A percentile compares a stretch with the other conserved stretches of the same genome.
These are phyloP conservation scores for Brachypalpus laphriformis DNA, from an alignment of 2,888 invertebrate species.

Conservation along the genomic window DNA sequence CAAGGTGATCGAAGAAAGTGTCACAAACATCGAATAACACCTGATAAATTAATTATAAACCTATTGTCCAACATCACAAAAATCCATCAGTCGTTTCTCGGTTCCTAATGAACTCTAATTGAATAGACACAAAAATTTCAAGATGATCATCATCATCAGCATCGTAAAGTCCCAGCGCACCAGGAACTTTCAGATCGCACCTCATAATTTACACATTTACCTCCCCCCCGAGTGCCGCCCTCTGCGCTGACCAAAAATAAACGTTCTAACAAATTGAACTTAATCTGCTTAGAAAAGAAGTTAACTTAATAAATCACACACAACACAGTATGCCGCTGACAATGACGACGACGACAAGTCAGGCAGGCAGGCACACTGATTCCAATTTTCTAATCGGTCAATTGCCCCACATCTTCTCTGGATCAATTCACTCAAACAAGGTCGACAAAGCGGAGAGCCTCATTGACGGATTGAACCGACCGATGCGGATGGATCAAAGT, in stretches of 20 bases:
- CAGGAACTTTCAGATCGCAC: conserved; percentile 21
- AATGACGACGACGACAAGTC: not conserved
- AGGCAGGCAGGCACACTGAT: conserved; percentile 3
- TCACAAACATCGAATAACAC: not conserved
- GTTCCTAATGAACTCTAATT: conserved; percentile 29
- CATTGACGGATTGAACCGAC: not conserved
- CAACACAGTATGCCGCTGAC: conserved; percentile 11
- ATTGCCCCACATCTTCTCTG: conserved; percentile 13
- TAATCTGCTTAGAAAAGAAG: conserved; percentile 46
- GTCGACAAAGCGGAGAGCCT: not conserved
- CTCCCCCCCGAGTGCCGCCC: not conserved
- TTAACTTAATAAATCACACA: conserved; percentile 56
- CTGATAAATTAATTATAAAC: conserved; percentile 13
- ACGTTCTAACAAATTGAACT: conserved; percentile 40
- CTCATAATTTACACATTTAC: conserved; percentile 19
- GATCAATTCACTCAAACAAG: conserved; percentile 33
- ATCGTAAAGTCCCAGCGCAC: not conserved
- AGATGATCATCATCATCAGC: not conserved
- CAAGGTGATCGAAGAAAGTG: not conserved
- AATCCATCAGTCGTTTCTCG: not conserved
- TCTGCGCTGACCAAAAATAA: not conserved
- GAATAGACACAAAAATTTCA: not conserved
- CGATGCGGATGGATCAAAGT: not conserved
- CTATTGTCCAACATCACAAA: not conserved
- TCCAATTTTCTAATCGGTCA: conserved; percentile 60